These are phyloP conservation scores for Julus scanicus DNA, from an alignment of 2,888 invertebrate species.

Conservation along the genomic window DNA sequence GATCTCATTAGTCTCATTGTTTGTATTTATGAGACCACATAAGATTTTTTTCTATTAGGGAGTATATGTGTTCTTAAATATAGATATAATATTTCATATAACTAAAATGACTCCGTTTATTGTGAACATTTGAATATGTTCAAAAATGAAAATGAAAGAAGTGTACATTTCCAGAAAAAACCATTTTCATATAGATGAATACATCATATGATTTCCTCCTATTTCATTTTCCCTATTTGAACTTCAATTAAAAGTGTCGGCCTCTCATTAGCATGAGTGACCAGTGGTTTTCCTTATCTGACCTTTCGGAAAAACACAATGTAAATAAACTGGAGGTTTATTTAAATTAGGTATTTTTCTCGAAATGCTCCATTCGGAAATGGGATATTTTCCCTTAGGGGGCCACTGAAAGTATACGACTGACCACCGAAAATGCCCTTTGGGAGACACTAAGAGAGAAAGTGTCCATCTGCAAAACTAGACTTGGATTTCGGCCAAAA, in stretches of 20 bases:
- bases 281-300: neutral
- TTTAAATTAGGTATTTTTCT: constrained; percentile 12
- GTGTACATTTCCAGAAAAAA: too few species aligned
- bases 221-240: neutral
- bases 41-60: too few species aligned
- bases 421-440: constrained; percentile 16
- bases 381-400: neutral
- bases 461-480: neutral
- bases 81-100: too few species aligned
- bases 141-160: too few species aligned
- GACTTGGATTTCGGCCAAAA: neutral
- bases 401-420: neutral
- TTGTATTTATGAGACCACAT: too few species aligned
- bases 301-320: neutral
- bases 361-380: neutral
- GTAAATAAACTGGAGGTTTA: neutral
- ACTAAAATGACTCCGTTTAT: too few species aligned
- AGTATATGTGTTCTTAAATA: too few species aligned
- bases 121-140: too few species aligned
- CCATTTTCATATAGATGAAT: too few species aligned
- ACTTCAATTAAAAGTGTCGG: neutral
- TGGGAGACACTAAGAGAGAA: constrained; percentile 33
- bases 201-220: too few species aligned
- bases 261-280: neutral
- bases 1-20: too few species aligned